Evolutionary conservation across 2,888 invertebrate species (phyloP), one percentile per base, ranked within the genome.

Genomic region (Cerastis leucographa): DNA sequence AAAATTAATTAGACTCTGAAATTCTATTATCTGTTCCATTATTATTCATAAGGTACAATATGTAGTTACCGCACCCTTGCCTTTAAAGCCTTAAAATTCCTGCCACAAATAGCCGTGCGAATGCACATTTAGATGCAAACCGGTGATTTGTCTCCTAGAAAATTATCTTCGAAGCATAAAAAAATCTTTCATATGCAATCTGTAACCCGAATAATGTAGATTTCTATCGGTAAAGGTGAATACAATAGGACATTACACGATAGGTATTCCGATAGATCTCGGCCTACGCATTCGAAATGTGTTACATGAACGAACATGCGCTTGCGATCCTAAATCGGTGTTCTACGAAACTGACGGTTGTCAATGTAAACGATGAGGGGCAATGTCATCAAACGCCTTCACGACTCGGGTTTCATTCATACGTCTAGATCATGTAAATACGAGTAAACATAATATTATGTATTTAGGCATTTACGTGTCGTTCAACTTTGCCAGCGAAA

Each of bases 201-300:
- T 89, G 89, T 90, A 91, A 90, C 90, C 90, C 87, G 89, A 91
- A 92, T 92, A 90, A 89, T 89, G 85, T 81, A 90, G 93, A 93
- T 92, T 86, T 89, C 84, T 90, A 92, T 93, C 90, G 86, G 85
- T 88, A 89, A 87, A 74, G 67, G 79, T 84, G 91, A 92, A 93
- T 88, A 94, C 94, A 94, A 94, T 93, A 88, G 92, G 80, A 92
- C 91, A 92, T 92, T 92, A 90, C 88, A 88, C 81, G 89, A 89
- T 92, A 89, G 83, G 88, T 91, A 89, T 90, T 90, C 87, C 88
- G 90, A 91, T 92, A 91, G 91, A 91, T 91, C 89, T 89, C 90
- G 51, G 89, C 93, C 92, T 92, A 93, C 93, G 90, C 93, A 85
- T 89, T 90, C 86, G 78, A 90, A 90, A 91, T 90, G 89, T 90